Conservation (phyloP, 2,113 vertebrate genomes). For the Chaetops frenatus region DNA sequence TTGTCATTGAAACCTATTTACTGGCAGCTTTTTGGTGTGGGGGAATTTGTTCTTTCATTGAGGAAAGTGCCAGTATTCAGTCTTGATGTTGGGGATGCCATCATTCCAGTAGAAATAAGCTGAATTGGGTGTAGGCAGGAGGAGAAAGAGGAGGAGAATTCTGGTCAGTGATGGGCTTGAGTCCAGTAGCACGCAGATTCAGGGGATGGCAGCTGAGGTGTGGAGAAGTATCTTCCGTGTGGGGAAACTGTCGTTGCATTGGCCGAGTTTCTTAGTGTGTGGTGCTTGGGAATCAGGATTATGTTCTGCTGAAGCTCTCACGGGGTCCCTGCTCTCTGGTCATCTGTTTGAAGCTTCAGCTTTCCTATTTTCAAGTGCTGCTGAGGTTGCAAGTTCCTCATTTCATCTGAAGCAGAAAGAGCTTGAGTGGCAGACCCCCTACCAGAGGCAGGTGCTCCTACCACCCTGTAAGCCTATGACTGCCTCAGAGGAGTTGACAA, state of each 20-base stretch:
- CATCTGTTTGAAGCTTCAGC: neutral
- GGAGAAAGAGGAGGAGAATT: neutral
- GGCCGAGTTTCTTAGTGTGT: neutral
- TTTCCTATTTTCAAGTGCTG: neutral
- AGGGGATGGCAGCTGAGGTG: neutral
- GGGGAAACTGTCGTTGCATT: neutral
- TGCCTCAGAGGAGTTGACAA: neutral
- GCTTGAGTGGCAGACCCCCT: neutral
- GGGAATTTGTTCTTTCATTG: neutral
- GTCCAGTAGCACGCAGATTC: neutral
- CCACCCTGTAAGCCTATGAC: fast-evolving
- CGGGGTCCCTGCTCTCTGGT: neutral
- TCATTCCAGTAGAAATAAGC: neutral
- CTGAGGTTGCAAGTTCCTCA: neutral
- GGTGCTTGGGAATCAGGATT: neutral
- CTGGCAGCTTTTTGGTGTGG: neutral
- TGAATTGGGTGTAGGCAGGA: neutral
- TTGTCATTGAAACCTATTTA: neutral
- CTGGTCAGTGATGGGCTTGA: neutral
- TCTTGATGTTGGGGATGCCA: neutral
- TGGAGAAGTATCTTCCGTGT: neutral
- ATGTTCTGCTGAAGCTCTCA: neutral
- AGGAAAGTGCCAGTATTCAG: neutral
- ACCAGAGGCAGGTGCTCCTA: neutral
- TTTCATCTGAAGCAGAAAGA: neutral